phyloP scores from a whole-genome alignment of 2,113 vertebrate species.

The Nansenia antarctica region DNA sequence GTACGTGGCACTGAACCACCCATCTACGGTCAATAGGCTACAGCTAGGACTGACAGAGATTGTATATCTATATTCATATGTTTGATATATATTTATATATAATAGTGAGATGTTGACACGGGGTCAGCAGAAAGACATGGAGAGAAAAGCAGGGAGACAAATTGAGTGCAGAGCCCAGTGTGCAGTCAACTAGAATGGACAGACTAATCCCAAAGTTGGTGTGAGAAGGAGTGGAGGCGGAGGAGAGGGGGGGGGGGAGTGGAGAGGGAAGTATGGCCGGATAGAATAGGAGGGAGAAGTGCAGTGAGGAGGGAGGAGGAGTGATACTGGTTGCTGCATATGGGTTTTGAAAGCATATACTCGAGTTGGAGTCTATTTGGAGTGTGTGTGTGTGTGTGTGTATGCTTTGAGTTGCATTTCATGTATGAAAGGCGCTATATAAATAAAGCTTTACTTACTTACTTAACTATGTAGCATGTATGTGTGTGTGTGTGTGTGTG shows the following conservation, averaged over 20 bases:
- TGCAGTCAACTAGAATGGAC: constrained; percentile 61
- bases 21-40: too few species aligned
- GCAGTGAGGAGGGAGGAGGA: not conserved
- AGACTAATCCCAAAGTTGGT: constrained; percentile 82
- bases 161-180: constrained; percentile 54
- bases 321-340: constrained; percentile 11
- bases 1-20: too few species aligned
- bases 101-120: not conserved
- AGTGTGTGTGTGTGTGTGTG: too few species aligned
- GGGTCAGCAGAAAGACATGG: constrained; percentile 67
- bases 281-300: constrained; percentile 8
- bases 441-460: too few species aligned
- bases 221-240: constrained; percentile 47
- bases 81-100: too few species aligned
- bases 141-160: constrained; percentile 59
- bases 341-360: constrained; percentile 13
- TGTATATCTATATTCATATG: too few species aligned
- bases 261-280: constrained; percentile 38
- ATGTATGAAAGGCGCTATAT: too few species aligned
- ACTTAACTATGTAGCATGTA: too few species aligned
- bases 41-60: too few species aligned
- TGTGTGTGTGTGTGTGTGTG: too few species aligned
- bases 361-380: too few species aligned
- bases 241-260: constrained; percentile 32
- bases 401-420: too few species aligned